These are phyloP conservation scores for Rattus norvegicus DNA, from an alignment of 2,113 vertebrate genomes.

Conservation along the genomic window GRCr8 NC_086037.1:33934001-33934500, in stretches of 20 bases:
- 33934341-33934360: not conserved
- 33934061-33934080: not conserved
- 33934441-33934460: not conserved
- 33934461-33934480: not conserved
- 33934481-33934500: not conserved
- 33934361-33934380: too few species aligned
- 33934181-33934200: not conserved
- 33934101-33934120: not conserved
- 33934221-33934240: not conserved
- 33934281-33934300: too few species aligned
- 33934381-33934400: accelerated
- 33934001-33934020: not conserved
- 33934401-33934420: too few species aligned
- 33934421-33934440: not conserved
- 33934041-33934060: not conserved
- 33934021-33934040: not conserved
- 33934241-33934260: not conserved
- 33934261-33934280: not conserved
- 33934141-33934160: not conserved
- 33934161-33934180: not conserved
- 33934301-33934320: not conserved
- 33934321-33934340: not conserved
- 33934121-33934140: not conserved
- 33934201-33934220: not conserved
- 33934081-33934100: too few species aligned